phyloP scores from a whole-genome alignment of 2,113 vertebrate species.

The Pterocles burchelli region DNA sequence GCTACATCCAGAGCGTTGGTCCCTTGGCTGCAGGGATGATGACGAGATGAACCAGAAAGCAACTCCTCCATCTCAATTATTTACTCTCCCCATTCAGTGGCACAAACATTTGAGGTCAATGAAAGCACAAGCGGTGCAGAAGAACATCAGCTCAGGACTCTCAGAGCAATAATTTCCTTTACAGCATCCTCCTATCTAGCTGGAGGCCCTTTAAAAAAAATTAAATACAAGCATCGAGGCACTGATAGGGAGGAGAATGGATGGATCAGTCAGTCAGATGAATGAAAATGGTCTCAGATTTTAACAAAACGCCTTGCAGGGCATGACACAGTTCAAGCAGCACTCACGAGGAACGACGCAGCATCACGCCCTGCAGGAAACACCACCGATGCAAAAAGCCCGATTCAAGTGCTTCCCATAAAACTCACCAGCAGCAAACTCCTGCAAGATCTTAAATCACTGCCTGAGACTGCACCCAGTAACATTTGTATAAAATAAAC shows the following conservation, averaged over 20 bases:
- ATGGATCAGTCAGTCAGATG: not conserved
- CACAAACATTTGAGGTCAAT: not conserved
- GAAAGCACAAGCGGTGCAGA: not conserved
- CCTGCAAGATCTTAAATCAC: not conserved
- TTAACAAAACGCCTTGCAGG: not conserved
- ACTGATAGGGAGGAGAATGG: not conserved
- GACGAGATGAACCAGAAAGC: not conserved
- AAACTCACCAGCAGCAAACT: not conserved
- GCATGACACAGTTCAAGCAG: not conserved
- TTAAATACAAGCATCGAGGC: not conserved
- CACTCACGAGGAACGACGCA: not conserved
- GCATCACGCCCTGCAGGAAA: not conserved
- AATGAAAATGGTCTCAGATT: not conserved
- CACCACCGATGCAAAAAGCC: not conserved
- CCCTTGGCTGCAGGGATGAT: not conserved
- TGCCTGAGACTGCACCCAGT: not conserved
- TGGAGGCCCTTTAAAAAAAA: not conserved
- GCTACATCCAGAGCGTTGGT: accelerated
- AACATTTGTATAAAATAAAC: not conserved
- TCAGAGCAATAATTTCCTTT: not conserved
- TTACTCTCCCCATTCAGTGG: not conserved
- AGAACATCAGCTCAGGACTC: not conserved
- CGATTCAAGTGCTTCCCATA: not conserved
- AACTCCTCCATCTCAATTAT: not conserved
- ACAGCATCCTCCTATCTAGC: not conserved